phyloP scores from a whole-genome alignment of 2,113 vertebrate species.

The Oryzias woworae region DNA sequence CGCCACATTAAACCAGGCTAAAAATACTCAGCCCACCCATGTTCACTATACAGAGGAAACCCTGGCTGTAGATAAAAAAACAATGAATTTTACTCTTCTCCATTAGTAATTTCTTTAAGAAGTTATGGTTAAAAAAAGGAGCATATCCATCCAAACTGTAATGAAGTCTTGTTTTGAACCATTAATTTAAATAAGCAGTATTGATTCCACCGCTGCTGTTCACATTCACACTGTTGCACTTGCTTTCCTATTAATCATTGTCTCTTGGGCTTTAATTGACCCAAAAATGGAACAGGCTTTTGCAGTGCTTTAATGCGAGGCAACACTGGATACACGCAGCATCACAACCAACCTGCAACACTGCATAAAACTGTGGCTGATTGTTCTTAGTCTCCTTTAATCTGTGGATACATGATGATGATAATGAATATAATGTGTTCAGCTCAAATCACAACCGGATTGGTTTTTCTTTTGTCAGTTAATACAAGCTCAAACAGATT shows the following conservation, averaged over 20 bases:
- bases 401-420: no score
- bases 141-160: neutral
- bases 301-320: constrained; percentile 23
- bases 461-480: no score
- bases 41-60: constrained; percentile 23
- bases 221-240: constrained; percentile 16
- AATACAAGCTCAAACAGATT: no score
- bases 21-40: constrained; percentile 64
- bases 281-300: constrained; percentile 34
- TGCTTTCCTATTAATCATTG: constrained; percentile 13
- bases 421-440: no score
- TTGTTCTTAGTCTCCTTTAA: no score
- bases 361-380: neutral
- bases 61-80: constrained; percentile 19
- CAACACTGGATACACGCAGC: neutral
- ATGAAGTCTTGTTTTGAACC: constrained; percentile 9
- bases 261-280: constrained; percentile 15
- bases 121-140: neutral
- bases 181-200: constrained; percentile 10
- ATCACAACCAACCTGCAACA: neutral
- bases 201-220: constrained; percentile 1
- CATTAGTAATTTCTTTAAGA: constrained; percentile 2
- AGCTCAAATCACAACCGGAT: no score
- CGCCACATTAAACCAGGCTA: constrained; percentile 61
- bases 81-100: constrained; percentile 13